phyloP scores from a whole-genome alignment of 2,888 invertebrate species.

The Aspidiotus rigidus region DNA sequence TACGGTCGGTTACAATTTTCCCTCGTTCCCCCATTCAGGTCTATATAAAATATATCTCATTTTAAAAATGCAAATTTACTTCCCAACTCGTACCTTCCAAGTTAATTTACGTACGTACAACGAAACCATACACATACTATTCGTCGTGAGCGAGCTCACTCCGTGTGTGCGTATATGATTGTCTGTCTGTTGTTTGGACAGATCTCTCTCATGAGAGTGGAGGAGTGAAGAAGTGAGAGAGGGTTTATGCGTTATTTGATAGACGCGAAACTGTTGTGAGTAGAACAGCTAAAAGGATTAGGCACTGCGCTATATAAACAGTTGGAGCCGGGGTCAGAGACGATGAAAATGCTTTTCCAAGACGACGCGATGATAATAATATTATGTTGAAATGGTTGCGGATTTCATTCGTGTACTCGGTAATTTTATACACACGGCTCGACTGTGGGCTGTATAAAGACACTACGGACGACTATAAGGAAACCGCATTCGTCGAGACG shows the following conservation, averaged over 20 bases:
- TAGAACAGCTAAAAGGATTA: background rate
- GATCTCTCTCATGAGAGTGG: no score
- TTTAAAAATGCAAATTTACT: background rate
- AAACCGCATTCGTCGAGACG: background rate
- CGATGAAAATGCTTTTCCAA: background rate
- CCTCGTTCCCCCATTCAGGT: background rate
- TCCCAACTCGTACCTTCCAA: no score
- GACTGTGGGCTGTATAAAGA: background rate
- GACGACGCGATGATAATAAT: no score
- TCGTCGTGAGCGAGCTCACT: background rate
- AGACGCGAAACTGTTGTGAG: background rate
- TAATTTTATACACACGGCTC: background rate
- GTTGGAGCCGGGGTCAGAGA: background rate
- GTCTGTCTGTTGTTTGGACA: no score
- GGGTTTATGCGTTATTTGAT: conserved; percentile 1
- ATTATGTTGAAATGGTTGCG: no score
- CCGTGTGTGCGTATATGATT: no score
- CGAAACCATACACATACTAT: background rate
- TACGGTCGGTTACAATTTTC: no score
- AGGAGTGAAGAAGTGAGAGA: background rate
- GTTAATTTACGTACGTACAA: background rate
- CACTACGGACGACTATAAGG: background rate
- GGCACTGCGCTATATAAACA: background rate
- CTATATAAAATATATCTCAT: background rate
- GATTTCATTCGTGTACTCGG: background rate